Evolutionary conservation across 1,140 invertebrate species (phyloP).

Genomic region (Heliconius congener): DNA sequence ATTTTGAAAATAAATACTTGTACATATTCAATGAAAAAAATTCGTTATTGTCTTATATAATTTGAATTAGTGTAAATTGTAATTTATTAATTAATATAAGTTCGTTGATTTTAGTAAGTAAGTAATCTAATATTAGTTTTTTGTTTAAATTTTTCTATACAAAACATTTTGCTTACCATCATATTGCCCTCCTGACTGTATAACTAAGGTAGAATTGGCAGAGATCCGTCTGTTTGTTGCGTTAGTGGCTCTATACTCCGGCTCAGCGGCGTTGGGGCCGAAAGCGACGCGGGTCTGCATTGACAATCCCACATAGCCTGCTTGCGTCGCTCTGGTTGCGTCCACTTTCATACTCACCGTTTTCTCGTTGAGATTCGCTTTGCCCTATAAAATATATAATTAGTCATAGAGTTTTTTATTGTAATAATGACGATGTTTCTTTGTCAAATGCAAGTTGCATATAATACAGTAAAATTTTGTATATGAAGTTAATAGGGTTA

Average conservation of each 20-base stretch:
- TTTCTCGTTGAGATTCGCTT: slow-evolving; percentile 85
- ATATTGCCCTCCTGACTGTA: slow-evolving; percentile 89
- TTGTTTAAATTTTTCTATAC: background rate
- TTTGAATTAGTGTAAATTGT: too few relatives aligned
- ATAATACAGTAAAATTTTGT: too few relatives aligned
- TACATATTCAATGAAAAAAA: too few relatives aligned
- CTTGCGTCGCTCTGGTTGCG: slow-evolving; percentile 86
- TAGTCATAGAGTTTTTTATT: background rate
- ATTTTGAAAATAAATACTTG: too few relatives aligned
- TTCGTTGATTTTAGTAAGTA: too few relatives aligned
- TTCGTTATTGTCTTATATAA: too few relatives aligned
- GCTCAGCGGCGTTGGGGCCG: slow-evolving; percentile 93
- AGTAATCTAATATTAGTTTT: too few relatives aligned
- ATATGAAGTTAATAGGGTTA: too few relatives aligned
- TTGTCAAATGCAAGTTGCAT: too few relatives aligned
- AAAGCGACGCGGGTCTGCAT: slow-evolving; percentile 95
- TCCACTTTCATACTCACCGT: slow-evolving; percentile 86
- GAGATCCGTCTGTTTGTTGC: slow-evolving; percentile 88
- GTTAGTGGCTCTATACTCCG: slow-evolving; percentile 93
- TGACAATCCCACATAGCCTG: slow-evolving; percentile 85
- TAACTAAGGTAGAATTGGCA: slow-evolving; percentile 85
- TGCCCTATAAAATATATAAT: slow-evolving; percentile 44
- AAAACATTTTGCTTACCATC: slow-evolving; percentile 70
- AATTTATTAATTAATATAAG: too few relatives aligned
- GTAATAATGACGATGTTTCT: background rate